These are phyloP conservation scores for Anthoscopus minutus DNA, from an alignment of 2,113 vertebrate genomes.

Conservation along the genomic window DNA sequence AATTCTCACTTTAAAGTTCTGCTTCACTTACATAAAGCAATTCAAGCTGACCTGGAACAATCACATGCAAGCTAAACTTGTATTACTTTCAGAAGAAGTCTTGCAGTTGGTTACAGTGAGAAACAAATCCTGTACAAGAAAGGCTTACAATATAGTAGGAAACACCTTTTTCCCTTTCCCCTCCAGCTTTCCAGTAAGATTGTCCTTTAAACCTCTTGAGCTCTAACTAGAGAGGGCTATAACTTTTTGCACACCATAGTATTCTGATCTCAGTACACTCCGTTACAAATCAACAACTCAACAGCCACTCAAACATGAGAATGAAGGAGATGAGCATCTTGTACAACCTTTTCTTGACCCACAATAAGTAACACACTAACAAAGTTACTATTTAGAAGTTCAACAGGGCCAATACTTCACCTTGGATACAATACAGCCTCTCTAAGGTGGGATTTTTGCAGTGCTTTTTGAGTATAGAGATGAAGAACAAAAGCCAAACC, in stretches of 20 bases:
- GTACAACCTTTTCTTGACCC: background rate
- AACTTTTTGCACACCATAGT: background rate
- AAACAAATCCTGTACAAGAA: background rate
- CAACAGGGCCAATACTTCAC: background rate
- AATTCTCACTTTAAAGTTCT: background rate
- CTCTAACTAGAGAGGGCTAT: background rate
- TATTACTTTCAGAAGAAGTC: background rate
- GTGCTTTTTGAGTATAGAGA: background rate
- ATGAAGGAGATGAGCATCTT: background rate
- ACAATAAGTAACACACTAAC: background rate
- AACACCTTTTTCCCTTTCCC: background rate
- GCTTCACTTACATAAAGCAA: background rate
- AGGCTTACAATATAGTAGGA: background rate
- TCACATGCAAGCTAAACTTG: background rate
- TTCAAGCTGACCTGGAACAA: background rate
- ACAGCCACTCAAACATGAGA: accelerated
- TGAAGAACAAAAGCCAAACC: background rate
- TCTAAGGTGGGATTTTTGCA: background rate
- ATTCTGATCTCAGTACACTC: background rate
- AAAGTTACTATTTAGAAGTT: background rate
- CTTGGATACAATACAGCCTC: background rate
- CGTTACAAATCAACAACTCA: background rate
- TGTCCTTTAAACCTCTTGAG: background rate
- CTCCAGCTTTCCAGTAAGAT: background rate
- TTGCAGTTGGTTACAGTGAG: background rate